Percentiles rank a stretch among this genome's conserved stretches.
These are phyloP conservation scores for Sinocyclocheilus grahami DNA, from an alignment of 2,113 vertebrate genomes.

Conservation along the genomic window DNA sequence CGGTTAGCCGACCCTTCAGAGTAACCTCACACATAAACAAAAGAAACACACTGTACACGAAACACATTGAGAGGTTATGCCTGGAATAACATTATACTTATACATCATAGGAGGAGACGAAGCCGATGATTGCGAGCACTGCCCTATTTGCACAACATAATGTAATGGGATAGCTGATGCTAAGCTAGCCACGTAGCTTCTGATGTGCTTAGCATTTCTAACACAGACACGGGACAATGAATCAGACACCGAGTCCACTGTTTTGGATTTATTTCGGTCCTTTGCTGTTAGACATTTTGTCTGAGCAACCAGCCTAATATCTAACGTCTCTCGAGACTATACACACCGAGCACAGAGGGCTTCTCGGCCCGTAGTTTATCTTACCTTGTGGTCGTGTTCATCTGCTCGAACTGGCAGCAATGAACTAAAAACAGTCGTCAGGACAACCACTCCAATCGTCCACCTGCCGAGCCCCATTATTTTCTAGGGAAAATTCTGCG, in stretches of 20 bases:
- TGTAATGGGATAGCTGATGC: conserved; percentile 26
- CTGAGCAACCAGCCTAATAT: background rate
- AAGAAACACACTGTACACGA: background rate
- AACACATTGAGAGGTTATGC: background rate
- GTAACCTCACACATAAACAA: background rate
- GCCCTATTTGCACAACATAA: background rate
- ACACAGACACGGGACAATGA: background rate
- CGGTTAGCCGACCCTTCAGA: conserved; percentile 3
- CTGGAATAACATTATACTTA: background rate
- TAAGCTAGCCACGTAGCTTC: conserved; percentile 44
- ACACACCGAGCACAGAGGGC: conserved; percentile 28
- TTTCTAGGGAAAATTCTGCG: conserved; percentile 67
- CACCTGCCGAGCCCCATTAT: conserved; percentile 77
- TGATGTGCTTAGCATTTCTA: conserved; percentile 20
- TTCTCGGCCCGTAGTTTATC: conserved; percentile 65
- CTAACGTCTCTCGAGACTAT: background rate
- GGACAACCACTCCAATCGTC: conserved; percentile 72
- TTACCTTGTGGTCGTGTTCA: conserved; percentile 95
- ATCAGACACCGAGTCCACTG: background rate
- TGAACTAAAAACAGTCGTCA: conserved; percentile 68
- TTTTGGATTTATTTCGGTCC: background rate
- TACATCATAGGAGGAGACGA: background rate
- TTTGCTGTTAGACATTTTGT: background rate
- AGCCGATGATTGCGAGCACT: background rate
- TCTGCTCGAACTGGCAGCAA: conserved; percentile 79